These are phyloP conservation scores for Bombus breviceps DNA, from an alignment of 1,140 invertebrate species.

Conservation along the genomic window DNA sequence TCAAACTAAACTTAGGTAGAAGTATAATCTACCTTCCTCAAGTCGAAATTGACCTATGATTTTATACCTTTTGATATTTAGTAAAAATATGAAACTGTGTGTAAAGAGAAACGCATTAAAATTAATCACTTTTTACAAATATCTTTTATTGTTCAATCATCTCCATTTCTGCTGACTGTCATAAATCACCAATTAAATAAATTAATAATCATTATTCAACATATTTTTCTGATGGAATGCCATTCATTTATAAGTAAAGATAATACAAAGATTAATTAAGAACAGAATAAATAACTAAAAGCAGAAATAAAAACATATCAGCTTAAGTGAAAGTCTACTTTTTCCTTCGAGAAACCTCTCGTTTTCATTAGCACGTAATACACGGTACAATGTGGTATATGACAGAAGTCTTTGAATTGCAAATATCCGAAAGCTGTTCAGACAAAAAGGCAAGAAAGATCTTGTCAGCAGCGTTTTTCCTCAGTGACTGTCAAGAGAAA, in stretches of 20 bases:
- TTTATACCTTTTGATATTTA: neutral
- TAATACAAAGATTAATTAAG: neutral
- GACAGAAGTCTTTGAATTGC: constrained; percentile 30
- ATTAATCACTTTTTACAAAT: too few species aligned
- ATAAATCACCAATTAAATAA: neutral
- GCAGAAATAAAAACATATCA: neutral
- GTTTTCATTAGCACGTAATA: constrained; percentile 35
- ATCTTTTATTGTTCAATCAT: too few species aligned
- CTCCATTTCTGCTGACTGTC: neutral
- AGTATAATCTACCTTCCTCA: too few species aligned
- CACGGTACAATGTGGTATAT: constrained; percentile 10
- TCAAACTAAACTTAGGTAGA: too few species aligned
- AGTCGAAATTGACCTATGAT: too few species aligned
- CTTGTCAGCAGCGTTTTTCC: neutral
- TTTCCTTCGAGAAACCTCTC: constrained; percentile 12
- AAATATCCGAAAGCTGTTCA: constrained; percentile 15
- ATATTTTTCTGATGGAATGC: too few species aligned
- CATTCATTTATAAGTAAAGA: neutral
- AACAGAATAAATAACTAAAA: neutral
- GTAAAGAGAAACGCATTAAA: too few species aligned
- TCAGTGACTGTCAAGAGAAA: neutral
- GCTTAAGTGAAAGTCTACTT: constrained; percentile 37
- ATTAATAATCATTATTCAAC: neutral
- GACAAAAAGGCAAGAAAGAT: constrained; percentile 24
- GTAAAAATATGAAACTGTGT: neutral